Evolutionary conservation across 2,797 vertebrate species (phyloP), one percentile per base, ranked within the genome.

Genomic region (Hylomyscus alleni): DNA sequence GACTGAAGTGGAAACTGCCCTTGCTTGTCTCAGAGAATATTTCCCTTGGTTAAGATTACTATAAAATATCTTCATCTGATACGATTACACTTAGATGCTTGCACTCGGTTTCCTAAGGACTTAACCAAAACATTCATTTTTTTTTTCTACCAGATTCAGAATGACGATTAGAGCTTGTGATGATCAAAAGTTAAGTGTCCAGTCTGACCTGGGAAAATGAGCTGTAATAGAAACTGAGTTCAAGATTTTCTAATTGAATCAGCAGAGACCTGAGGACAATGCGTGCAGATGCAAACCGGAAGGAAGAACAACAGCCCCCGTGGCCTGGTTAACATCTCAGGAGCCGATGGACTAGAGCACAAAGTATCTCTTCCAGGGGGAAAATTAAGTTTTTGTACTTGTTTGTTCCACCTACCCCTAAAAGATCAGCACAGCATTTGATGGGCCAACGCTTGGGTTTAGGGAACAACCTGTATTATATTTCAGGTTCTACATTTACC

Each of bases 91-190:
- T 31, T 62, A 83, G 14, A 65, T 65, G 26, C 2, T 89, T 17
- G 62, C 60, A 76, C 34, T 93, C 58, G 6, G 26, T 88, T 84
- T 80, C 40, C 78, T 93, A 8, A 92, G 84, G 82, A 84, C 34
- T 82, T 83, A 78, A 67, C 60, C 77, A 92, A 26, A 88, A 37
- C 31, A 77, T 24, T 24, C 17, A 34, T 58, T 92, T 37, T 90
- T 85, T 44, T 44, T 44, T 44, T 44, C 62, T 60, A 73, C 37
- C 60, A 50, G 17, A 17, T 47, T 92, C 44, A 44, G 47, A 90
- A 84, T 29, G 67, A 89, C 67, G 37, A 84, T 81, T 69, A 89
- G 37, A 47, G 87, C 19, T 92, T 37, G 67, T 87, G 19, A 22
- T n/a, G 44, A 58, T 82, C 83, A 58, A 92, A 90, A 22, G 13